Conservation (phyloP, 2,888 invertebrate species). For the Aethes cnicana region DNA sequence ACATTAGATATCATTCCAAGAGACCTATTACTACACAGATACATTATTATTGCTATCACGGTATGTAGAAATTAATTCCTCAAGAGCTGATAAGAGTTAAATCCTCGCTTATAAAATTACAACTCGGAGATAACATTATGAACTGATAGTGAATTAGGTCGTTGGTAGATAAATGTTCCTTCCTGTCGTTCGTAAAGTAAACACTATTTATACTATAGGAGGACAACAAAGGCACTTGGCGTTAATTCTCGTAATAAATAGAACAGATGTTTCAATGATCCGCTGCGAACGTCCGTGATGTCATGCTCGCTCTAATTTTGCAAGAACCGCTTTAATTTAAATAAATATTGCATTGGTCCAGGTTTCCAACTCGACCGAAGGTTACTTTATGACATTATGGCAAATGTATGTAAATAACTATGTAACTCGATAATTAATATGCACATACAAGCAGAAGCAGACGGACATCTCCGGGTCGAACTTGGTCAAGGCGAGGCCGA, state of each 20-base stretch:
- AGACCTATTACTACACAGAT: no score
- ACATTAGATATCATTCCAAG: no score
- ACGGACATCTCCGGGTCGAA: conserved; percentile 63
- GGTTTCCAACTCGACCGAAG: conserved; percentile 6
- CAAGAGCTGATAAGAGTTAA: conserved; percentile 13
- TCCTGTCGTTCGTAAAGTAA: conserved; percentile 13
- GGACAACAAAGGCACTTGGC: no score
- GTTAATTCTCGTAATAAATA: no score
- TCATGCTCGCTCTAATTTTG: not conserved
- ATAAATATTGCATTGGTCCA: not conserved
- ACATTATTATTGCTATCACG: no score
- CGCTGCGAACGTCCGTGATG: not conserved
- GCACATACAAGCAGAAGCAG: conserved; percentile 50
- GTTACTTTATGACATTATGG: conserved; percentile 37
- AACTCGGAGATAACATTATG: conserved; percentile 20
- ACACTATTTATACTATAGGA: no score
- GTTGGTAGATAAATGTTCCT: conserved; percentile 26
- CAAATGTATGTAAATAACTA: conserved; percentile 49
- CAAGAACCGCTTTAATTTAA: not conserved
- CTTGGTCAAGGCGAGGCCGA: conserved; percentile 77
- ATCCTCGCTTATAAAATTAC: conserved; percentile 26
- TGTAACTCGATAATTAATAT: conserved; percentile 54
- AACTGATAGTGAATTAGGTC: conserved; percentile 29
- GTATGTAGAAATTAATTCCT: conserved; percentile 10
- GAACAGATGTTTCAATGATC: no score